phyloP scores from a whole-genome alignment of 2,888 invertebrate genomes.

The Norana najaformis region DNA sequence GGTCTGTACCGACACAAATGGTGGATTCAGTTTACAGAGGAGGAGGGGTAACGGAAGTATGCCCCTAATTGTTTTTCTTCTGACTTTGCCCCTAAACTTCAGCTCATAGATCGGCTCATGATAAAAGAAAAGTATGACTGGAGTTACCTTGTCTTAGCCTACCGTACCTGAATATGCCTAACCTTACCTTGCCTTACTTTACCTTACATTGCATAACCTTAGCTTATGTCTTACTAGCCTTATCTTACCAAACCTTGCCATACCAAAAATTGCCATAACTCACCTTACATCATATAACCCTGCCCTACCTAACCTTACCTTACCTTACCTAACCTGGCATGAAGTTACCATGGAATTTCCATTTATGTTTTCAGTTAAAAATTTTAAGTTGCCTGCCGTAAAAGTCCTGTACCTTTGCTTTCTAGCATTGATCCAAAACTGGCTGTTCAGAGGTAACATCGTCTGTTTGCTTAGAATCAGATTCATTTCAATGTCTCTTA shows the following conservation, averaged over 20 bases:
- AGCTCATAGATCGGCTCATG: no score
- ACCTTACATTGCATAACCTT: no score
- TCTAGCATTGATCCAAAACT: slow-evolving; percentile 4
- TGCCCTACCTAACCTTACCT: background rate
- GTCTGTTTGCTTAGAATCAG: no score
- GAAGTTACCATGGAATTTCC: background rate
- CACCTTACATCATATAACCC: background rate
- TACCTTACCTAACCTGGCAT: no score
- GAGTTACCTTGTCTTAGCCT: background rate
- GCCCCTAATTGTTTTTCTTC: background rate
- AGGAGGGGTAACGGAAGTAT: background rate
- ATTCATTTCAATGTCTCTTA: no score
- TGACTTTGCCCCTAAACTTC: no score
- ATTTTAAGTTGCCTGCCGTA: background rate
- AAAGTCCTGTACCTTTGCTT: slow-evolving; percentile 7
- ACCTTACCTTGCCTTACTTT: background rate
- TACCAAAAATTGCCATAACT: background rate
- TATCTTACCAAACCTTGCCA: background rate
- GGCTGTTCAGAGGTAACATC: background rate
- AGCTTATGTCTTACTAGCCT: no score
- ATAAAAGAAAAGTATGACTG: background rate
- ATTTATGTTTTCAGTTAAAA: background rate
- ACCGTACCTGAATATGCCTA: background rate
- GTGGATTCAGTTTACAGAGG: background rate
- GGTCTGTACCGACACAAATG: background rate